Conservation (phyloP, 1,140 invertebrate species). For the Psix sp. region DNA sequence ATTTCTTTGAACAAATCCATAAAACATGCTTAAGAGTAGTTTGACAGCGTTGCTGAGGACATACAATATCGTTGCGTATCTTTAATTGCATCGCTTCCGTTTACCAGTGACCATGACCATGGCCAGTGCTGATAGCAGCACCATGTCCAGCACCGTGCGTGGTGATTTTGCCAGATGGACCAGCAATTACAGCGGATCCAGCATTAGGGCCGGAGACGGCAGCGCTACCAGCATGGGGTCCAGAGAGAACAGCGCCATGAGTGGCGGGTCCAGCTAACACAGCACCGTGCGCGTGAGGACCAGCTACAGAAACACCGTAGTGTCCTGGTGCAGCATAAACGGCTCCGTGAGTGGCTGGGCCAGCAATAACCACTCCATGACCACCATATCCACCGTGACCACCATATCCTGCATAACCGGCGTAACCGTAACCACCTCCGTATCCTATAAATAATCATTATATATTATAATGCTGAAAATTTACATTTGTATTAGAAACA, state of each 20-base stretch:
- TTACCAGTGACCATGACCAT: conserved; percentile 70
- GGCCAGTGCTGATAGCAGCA: conserved; percentile 66
- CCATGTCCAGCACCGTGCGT: conserved; percentile 73
- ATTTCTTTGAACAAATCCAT: conserved; percentile 24
- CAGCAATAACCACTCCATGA: conserved; percentile 43
- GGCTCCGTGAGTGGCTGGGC: conserved; percentile 58
- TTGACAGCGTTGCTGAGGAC: conserved; percentile 45
- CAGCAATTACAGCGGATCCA: conserved; percentile 73
- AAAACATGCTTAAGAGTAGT: conserved; percentile 1
- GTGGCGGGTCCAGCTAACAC: conserved; percentile 63
- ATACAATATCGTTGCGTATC: conserved; percentile 12
- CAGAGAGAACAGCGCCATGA: conserved; percentile 69
- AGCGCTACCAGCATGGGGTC: conserved; percentile 70
- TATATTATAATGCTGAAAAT: too few relatives aligned
- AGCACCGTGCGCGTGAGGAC: conserved; percentile 57
- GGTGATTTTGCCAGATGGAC: conserved; percentile 74
- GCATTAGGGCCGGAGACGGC: conserved; percentile 71
- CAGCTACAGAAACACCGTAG: conserved; percentile 57
- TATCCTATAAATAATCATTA: conserved; percentile 1
- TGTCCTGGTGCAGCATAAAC: conserved; percentile 58
- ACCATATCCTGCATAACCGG: background rate
- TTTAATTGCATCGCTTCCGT: conserved; percentile 11
- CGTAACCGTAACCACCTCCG: background rate
- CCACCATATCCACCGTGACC: conserved; percentile 45
- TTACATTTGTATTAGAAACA: too few relatives aligned